Conservation (phyloP, 2,113 vertebrate genomes). For the Triplophysa dalaica region DNA sequence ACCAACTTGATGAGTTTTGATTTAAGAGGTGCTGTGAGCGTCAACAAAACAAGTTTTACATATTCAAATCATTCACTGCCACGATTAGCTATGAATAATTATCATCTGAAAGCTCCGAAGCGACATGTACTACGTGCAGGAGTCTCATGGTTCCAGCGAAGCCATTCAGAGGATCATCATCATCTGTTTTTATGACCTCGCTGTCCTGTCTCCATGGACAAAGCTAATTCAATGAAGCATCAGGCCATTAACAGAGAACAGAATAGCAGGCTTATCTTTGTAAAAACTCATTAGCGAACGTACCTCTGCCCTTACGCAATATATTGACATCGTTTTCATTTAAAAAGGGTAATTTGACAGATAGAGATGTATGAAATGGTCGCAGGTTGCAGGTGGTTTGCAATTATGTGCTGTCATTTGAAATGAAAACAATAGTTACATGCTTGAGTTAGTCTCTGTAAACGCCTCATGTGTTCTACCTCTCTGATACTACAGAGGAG, state of each 20-base stretch:
- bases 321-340: slow-evolving; percentile 43
- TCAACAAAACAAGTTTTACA: slow-evolving; percentile 23
- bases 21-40: slow-evolving; percentile 6
- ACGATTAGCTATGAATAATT: slow-evolving; percentile 31
- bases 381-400: slow-evolving; percentile 30
- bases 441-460: slow-evolving; percentile 12
- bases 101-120: background rate
- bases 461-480: slow-evolving; percentile 13
- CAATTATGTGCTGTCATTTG: slow-evolving; percentile 38
- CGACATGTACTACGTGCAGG: background rate
- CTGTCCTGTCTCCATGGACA: slow-evolving; percentile 36
- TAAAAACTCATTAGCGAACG: slow-evolving; percentile 48
- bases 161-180: slow-evolving; percentile 1
- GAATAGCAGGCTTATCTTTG: slow-evolving; percentile 51
- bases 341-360: slow-evolving; percentile 40
- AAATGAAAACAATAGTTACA: slow-evolving; percentile 35
- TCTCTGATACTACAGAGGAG: background rate
- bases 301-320: slow-evolving; percentile 37
- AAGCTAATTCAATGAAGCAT: slow-evolving; percentile 50
- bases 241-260: slow-evolving; percentile 47
- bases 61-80: slow-evolving; percentile 18
- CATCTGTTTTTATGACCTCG: slow-evolving; percentile 44
- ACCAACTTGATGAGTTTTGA: slow-evolving; percentile 7
- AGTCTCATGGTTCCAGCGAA: slow-evolving; percentile 10
- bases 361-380: slow-evolving; percentile 33